Evolutionary conservation across 2,113 vertebrate genomes (phyloP).

Genomic region (Osmerus eperlanus): DNA sequence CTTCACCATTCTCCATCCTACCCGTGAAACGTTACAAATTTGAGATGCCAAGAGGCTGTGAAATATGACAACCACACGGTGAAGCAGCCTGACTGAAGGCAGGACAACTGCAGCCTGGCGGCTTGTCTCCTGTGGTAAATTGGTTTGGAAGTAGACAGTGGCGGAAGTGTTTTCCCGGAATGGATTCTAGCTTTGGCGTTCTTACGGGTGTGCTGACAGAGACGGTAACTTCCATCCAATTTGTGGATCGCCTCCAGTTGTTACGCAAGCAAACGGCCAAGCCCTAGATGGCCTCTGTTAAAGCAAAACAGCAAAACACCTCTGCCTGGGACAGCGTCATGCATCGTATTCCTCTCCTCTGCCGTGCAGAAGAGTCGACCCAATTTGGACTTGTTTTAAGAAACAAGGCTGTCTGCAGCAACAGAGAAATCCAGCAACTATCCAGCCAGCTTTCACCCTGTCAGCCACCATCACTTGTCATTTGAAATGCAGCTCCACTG

Average conservation of each 20-base stretch:
- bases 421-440: neutral
- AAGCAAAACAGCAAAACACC: neutral
- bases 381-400: constrained; percentile 18
- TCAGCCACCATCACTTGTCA: neutral
- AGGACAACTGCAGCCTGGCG: too few species aligned
- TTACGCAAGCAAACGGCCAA: constrained; percentile 4
- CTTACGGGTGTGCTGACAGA: neutral
- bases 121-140: too few species aligned
- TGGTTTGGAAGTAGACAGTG: too few species aligned
- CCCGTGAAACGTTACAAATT: too few species aligned
- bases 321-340: neutral
- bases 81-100: too few species aligned
- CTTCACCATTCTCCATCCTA: too few species aligned
- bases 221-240: constrained; percentile 16
- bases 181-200: too few species aligned
- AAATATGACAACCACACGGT: too few species aligned
- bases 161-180: too few species aligned
- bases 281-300: neutral
- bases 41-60: too few species aligned
- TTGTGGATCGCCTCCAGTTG: neutral
- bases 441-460: neutral
- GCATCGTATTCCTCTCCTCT: neutral
- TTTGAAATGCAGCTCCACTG: neutral
- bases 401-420: neutral
- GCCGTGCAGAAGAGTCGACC: constrained; percentile 18